Evolutionary conservation across 2,797 vertebrate genomes (phyloP).

Genomic region (Tamandua tetradactyla): DNA sequence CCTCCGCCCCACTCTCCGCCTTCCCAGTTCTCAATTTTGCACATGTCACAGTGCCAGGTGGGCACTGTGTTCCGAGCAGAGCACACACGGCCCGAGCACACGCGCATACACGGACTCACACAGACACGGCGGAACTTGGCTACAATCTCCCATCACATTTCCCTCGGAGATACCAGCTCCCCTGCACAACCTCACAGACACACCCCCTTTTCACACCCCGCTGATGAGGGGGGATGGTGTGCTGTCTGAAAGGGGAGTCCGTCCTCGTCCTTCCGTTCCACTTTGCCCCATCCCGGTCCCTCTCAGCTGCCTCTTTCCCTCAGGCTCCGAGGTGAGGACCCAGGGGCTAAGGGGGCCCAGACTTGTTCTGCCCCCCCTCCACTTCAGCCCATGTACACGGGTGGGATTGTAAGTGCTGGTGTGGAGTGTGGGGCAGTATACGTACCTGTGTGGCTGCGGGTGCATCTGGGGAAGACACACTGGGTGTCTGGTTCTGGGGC

Average conservation of each 20-base stretch:
- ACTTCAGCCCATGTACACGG: neutral
- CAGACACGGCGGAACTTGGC: slow-evolving; percentile 68
- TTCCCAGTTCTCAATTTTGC: slow-evolving; percentile 48
- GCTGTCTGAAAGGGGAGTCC: slow-evolving; percentile 21
- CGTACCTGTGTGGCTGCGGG: neutral
- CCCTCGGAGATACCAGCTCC: slow-evolving; percentile 64
- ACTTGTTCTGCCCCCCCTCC: neutral
- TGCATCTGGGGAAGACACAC: neutral
- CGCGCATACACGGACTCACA: slow-evolving; percentile 54
- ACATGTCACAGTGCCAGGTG: slow-evolving; percentile 64
- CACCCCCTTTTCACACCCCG: slow-evolving; percentile 55
- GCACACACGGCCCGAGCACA: slow-evolving; percentile 3
- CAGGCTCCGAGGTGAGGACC: neutral
- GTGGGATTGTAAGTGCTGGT: neutral
- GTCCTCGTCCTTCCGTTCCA: neutral
- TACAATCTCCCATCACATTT: slow-evolving; percentile 57
- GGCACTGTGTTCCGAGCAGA: slow-evolving; percentile 8
- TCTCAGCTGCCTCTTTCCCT: neutral
- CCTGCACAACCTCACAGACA: slow-evolving; percentile 70
- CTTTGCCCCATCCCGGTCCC: neutral
- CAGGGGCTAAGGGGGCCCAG: neutral
- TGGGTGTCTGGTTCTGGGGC: neutral
- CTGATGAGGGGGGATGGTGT: neutral
- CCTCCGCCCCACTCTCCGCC: slow-evolving; percentile 62
- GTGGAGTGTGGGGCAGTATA: neutral